Evolutionary conservation across 1,140 invertebrate genomes (phyloP), one percentile per base, ranked within the genome.

Genomic region (Cherax quadricarinatus): DNA sequence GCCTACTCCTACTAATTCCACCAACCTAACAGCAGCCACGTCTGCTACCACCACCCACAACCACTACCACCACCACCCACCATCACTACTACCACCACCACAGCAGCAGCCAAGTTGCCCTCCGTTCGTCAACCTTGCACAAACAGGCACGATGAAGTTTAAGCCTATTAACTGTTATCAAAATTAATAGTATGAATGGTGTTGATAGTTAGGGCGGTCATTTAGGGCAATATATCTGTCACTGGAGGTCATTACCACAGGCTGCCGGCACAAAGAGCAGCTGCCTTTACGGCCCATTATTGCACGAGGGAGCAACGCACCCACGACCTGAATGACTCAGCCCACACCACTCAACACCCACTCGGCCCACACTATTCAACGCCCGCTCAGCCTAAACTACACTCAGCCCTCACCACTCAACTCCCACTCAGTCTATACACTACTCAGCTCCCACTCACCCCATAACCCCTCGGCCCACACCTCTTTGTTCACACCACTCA

Each of bases 171-270:
- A 73, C 84, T 86, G 66, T 86, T 86, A 86, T 86, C 84, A 86
- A 73, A 86, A 86, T 86, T 86, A 86, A 86, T 86, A 86, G 84
- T 86, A 86, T 86, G 84, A 86, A 86, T 86, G 84, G 60, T 86
- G 84, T 75, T 86, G 84, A 86, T 86, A 86, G 84, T 86, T 86
- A 51, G 66, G 84, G 30, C 84, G 84, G 84, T 86, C 84, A 86
- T 86, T 86, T 86, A 73, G 60, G 84, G 66, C 66, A 86, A 51
- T 86, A 86, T 86, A 86, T 86, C 84, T 86, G 84, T 86, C 84
- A 86, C 30, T 75, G n/a, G 30, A 73, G 48, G 70, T 66, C 84
- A 86, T 86, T 86, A 86, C 84, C 84, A 14, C 84, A 86, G 84
- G 84, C 60, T 86, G 84, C 60, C 49, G 84, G 66, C 66, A 86